Base-by-base conservation (phyloP, 2,113 vertebrate genomes). In the Proterorhinus semilunaris region DNA sequence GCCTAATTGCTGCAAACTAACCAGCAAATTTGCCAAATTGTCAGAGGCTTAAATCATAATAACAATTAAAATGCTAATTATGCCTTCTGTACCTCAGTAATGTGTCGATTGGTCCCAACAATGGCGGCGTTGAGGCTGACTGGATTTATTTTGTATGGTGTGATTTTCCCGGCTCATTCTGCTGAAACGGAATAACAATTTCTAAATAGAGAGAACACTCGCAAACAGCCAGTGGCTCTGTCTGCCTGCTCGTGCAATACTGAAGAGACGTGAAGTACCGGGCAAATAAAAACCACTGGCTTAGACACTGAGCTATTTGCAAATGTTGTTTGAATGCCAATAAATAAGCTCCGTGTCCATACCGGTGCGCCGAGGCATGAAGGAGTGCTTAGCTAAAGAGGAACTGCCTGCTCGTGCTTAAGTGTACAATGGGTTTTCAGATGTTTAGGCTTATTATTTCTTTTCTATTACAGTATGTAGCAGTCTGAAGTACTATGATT, bases 341-440 rank as follows among this genome's bases (percentile, higher is more conserved):
- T 80, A 81, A 85, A 83, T 71, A 79, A 85, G 72, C 75, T 59
- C 12, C 21, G 16, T 16, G 62, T 81, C 58, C 21, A 71, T 50
- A 12, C 58, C 52, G 66, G 80, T 36, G 6, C 71, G 62, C 57
- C 11, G 47, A 76, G 74, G 72, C 76, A n/a, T 81, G 71, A 78
- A 80, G 61, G 59, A 77, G 62, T 48, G 51, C 85, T 80, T 85
- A 72, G 70, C 81, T 64, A 78, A 74, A 78, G 81, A 44, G 72
- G 61, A 75, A 77, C 65, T 72, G 75, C 74, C 74, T 72, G 78
- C 76, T 84, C 75, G 77, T 27, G 10, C 27, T 55, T 17, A 55
- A 27, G 17, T 55, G 53, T 55, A 55, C 53, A 55, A 27, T 50
- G 15, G 49, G 49, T 6, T 6, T 15, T 36, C 3, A 36, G 4